Percentiles rank a stretch among this genome's conserved stretches.
phyloP scores from a whole-genome alignment of 2,797 vertebrate genomes.

The Pterois miles region DNA sequence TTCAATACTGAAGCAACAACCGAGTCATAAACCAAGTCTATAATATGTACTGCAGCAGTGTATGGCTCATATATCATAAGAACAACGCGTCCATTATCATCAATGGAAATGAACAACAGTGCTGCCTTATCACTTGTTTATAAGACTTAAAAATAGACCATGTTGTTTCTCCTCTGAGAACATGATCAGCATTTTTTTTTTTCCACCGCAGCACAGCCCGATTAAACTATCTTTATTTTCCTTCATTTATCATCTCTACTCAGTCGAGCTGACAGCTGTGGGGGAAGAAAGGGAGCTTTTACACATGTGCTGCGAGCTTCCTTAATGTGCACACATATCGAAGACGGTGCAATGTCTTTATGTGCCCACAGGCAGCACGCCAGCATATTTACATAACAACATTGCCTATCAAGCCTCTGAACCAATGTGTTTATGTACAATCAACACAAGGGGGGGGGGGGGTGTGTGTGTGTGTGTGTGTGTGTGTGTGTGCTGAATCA shows the following conservation, averaged over 20 bases:
- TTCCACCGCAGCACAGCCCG: not conserved
- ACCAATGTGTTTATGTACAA: conserved; percentile 35
- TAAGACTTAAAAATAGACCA: conserved; percentile 28
- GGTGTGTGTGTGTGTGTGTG: not conserved
- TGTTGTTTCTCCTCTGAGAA: conserved; percentile 24
- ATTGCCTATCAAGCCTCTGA: conserved; percentile 18
- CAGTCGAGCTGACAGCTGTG: conserved; percentile 31
- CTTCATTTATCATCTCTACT: conserved; percentile 38
- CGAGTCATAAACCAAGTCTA: conserved; percentile 13
- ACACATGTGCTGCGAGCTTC: not conserved
- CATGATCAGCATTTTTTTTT: conserved; percentile 9
- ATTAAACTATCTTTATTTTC: conserved; percentile 13
- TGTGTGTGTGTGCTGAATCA: conserved; percentile 6
- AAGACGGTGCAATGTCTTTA: conserved; percentile 5
- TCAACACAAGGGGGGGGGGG: too few species aligned
- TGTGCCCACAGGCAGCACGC: conserved; percentile 10
- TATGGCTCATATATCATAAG: conserved; percentile 27
- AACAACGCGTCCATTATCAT: not conserved
- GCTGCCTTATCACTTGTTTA: conserved; percentile 14
- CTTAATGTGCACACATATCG: conserved; percentile 3
- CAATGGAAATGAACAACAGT: conserved; percentile 27
- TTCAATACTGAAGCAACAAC: not conserved
- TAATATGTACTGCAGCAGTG: not conserved
- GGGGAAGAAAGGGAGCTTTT: not conserved
- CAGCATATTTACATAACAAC: conserved; percentile 49